Percentiles rank a stretch among this genome's conserved stretches.
Evolutionary conservation across 2,113 vertebrate species (phyloP).

Genomic region (Oenanthe oenanthe): DNA sequence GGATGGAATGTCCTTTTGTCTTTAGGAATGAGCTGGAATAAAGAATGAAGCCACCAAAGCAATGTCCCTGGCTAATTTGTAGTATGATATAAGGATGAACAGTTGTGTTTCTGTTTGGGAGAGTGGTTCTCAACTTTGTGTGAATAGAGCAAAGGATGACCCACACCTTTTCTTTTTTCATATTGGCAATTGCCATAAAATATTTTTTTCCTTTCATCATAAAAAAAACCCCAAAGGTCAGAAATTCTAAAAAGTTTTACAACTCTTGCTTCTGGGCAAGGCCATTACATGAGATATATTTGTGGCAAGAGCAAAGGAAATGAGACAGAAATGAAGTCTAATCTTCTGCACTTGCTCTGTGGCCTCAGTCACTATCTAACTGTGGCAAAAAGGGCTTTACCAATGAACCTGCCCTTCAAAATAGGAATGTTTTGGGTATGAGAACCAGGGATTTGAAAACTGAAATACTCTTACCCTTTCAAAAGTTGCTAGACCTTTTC

Average conservation of each 20-base stretch:
- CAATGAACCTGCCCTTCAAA: background rate
- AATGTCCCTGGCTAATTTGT: background rate
- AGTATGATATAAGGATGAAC: background rate
- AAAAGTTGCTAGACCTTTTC: background rate
- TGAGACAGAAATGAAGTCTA: background rate
- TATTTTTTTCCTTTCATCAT: background rate
- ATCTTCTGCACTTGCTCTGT: background rate
- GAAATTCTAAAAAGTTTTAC: background rate
- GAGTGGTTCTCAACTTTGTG: background rate
- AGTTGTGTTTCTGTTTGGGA: background rate
- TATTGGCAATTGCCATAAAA: background rate
- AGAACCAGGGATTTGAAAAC: background rate
- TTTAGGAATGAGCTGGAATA: background rate
- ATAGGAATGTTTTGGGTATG: rapidly evolving
- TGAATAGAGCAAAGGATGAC: background rate
- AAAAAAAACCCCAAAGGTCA: background rate
- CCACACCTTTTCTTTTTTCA: background rate
- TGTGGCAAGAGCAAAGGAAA: background rate
- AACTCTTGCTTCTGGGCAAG: background rate
- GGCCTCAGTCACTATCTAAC: background rate
- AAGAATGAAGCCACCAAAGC: background rate
- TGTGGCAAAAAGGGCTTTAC: background rate
- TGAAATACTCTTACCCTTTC: background rate
- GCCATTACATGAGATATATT: background rate
- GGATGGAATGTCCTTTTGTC: background rate